Conservation (phyloP, 2,888 invertebrate genomes). For the Pedicia rivosa region DNA sequence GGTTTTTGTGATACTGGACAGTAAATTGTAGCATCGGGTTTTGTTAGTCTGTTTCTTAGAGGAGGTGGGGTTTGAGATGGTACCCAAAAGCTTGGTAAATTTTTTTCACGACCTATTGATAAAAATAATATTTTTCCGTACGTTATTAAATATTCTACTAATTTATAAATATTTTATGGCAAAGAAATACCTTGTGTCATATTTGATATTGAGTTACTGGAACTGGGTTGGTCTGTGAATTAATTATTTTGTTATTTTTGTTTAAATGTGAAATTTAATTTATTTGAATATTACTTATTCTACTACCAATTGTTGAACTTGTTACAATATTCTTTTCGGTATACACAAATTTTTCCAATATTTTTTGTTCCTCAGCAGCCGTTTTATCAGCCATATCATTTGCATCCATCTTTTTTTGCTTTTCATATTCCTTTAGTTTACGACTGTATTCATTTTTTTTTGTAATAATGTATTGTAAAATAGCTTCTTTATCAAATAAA, state of each 20-base stretch:
- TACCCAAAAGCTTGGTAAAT: slow-evolving; percentile 92
- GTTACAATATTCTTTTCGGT: slow-evolving; percentile 63
- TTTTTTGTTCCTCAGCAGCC: slow-evolving; percentile 56
- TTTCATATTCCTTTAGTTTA: slow-evolving; percentile 84
- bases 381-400: slow-evolving; percentile 51
- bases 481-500: slow-evolving; percentile 92
- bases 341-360: slow-evolving; percentile 63
- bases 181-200: no score
- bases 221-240: neutral
- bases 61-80: slow-evolving; percentile 86
- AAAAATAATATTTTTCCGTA: no score
- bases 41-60: slow-evolving; percentile 47
- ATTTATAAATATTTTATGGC: no score
- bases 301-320: neutral
- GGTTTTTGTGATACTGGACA: slow-evolving; percentile 78
- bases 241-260: slow-evolving; percentile 30
- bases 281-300: neutral
- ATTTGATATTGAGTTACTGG: slow-evolving; percentile 46
- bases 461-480: slow-evolving; percentile 84
- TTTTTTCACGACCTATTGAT: slow-evolving; percentile 63
- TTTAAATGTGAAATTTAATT: neutral
- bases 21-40: slow-evolving; percentile 46
- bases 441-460: slow-evolving; percentile 85
- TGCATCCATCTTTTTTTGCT: slow-evolving; percentile 61
- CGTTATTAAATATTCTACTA: no score